These are phyloP conservation scores for Acheta domesticus DNA, from an alignment of 2,888 invertebrate species.

Conservation along the genomic window DNA sequence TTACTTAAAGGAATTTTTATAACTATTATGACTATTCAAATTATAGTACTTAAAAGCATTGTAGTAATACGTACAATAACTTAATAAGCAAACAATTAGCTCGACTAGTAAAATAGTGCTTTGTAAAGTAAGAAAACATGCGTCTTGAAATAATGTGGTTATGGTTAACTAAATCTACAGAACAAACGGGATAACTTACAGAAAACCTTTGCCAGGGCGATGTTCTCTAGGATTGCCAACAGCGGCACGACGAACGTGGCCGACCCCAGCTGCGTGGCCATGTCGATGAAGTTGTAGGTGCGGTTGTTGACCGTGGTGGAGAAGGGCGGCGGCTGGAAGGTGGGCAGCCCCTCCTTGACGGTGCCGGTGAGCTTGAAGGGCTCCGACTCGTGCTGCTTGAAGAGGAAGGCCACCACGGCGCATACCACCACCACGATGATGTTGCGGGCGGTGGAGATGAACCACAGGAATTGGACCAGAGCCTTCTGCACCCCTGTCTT, in stretches of 20 bases:
- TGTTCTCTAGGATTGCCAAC: slow-evolving; percentile 64
- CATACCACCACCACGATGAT: slow-evolving; percentile 71
- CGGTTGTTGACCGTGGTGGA: slow-evolving; percentile 56
- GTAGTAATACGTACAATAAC: too few species aligned
- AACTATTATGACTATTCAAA: too few species aligned
- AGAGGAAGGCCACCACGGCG: slow-evolving; percentile 62
- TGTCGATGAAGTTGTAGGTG: slow-evolving; percentile 55
- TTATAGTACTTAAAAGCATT: too few species aligned
- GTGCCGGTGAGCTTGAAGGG: slow-evolving; percentile 67
- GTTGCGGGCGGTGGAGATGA: slow-evolving; percentile 70
- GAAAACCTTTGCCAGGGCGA: slow-evolving; percentile 70
- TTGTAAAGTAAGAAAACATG: too few species aligned
- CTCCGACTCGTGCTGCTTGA: slow-evolving; percentile 56
- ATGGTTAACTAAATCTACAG: too few species aligned
- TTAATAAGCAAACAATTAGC: too few species aligned
- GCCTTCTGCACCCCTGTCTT: slow-evolving; percentile 49
- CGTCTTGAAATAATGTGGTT: too few species aligned
- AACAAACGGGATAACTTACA: slow-evolving; percentile 47
- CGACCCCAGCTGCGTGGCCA: slow-evolving; percentile 59
- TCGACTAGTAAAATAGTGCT: too few species aligned
- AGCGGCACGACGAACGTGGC: slow-evolving; percentile 65
- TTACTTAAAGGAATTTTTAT: too few species aligned
- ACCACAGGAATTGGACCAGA: slow-evolving; percentile 61
- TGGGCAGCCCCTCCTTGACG: slow-evolving; percentile 68
- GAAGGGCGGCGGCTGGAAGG: slow-evolving; percentile 63